phyloP scores from a whole-genome alignment of 2,888 invertebrate genomes.

The Rhorus exstirpatorius region DNA sequence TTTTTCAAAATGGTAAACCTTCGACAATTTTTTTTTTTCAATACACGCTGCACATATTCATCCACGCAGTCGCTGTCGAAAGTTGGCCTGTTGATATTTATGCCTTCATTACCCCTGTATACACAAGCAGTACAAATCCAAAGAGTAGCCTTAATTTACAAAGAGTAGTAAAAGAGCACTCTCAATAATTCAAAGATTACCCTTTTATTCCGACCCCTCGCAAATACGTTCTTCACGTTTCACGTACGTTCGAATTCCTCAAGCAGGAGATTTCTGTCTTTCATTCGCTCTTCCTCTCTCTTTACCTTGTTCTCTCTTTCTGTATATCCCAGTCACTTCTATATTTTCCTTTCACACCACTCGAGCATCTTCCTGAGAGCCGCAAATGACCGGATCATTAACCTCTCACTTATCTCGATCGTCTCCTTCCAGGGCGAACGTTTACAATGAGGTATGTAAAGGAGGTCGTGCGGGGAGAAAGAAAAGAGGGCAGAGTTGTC shows the following conservation, averaged over 20 bases:
- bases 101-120: neutral
- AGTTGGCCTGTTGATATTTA: too few species aligned
- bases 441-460: slow-evolving; percentile 12
- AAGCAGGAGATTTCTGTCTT: neutral
- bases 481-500: neutral
- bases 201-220: neutral
- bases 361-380: slow-evolving; percentile 18
- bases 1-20: too few species aligned
- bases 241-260: neutral
- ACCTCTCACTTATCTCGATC: slow-evolving; percentile 58
- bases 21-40: too few species aligned
- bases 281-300: neutral
- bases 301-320: neutral
- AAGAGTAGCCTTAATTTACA: too few species aligned
- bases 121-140: neutral
- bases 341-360: slow-evolving; percentile 21
- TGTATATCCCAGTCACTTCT: neutral
- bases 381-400: slow-evolving; percentile 43
- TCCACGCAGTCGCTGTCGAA: too few species aligned
- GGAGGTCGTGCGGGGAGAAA: neutral
- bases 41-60: too few species aligned
- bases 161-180: too few species aligned
- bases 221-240: neutral
- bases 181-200: neutral
- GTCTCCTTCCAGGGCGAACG: neutral